A percentile compares a stretch with the other conserved stretches of the same genome.
Evolutionary conservation across 35 echinoderm and acorn worm species (phyloP).

Genomic region (Ptychodera flava): DNA sequence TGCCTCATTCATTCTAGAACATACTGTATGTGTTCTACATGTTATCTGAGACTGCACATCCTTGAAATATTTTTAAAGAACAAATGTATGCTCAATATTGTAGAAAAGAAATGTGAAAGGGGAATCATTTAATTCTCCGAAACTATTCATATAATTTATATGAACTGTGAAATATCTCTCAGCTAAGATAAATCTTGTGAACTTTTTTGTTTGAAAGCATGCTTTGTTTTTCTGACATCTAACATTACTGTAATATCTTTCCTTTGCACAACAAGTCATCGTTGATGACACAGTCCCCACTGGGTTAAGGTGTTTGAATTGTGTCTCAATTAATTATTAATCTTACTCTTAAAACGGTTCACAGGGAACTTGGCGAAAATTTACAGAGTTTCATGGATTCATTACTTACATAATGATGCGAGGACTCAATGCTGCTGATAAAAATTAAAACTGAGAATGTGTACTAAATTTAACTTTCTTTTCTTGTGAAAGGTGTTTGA

Average conservation of each 20-base stretch:
- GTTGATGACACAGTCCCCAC: conserved; percentile 50
- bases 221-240: background rate
- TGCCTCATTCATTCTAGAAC: background rate
- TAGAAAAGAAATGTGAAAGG: background rate
- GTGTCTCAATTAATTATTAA: too few species aligned
- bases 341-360: too few species aligned
- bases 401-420: too few species aligned
- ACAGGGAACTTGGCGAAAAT: too few species aligned
- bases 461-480: too few species aligned
- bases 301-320: too few species aligned
- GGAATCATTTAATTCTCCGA: background rate
- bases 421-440: too few species aligned
- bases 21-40: background rate
- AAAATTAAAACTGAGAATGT: too few species aligned
- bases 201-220: background rate
- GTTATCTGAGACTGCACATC: background rate
- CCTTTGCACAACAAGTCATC: conserved; percentile 25
- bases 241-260: background rate
- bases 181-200: background rate
- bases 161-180: background rate
- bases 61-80: too few species aligned
- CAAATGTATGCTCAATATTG: too few species aligned
- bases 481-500: too few species aligned
- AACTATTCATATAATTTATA: background rate
- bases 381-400: too few species aligned